These are phyloP conservation scores for Argyra leucocephala DNA, from an alignment of 2,888 invertebrate species.

Conservation along the genomic window DNA sequence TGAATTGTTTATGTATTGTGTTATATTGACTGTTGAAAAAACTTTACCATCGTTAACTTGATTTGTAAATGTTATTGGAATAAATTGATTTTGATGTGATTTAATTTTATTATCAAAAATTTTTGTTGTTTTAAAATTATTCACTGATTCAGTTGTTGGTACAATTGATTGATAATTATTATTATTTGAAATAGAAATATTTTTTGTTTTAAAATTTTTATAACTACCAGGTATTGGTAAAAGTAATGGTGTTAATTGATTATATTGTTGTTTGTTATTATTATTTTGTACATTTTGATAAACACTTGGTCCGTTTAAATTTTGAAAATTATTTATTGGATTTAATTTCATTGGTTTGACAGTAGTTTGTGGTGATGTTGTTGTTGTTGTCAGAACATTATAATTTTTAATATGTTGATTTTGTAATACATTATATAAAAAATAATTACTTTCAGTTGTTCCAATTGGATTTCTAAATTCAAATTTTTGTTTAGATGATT, in stretches of 20 bases:
- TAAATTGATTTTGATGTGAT: background rate
- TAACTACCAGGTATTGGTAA: background rate
- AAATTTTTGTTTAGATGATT: conserved; percentile 27
- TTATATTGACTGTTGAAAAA: background rate
- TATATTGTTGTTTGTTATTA: background rate
- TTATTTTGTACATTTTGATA: conserved; percentile 18
- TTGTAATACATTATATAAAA: conserved; percentile 39
- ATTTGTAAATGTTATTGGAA: background rate
- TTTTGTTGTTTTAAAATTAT: background rate
- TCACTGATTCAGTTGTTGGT: background rate
- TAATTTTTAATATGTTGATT: conserved; percentile 41
- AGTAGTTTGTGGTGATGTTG: conserved; percentile 17
- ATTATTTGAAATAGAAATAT: background rate
- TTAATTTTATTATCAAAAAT: background rate
- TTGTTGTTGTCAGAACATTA: conserved; percentile 29
- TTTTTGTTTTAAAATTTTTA: background rate
- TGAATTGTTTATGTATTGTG: conserved; percentile 9
- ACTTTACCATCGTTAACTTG: background rate
- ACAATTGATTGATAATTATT: background rate
- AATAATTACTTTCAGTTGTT: conserved; percentile 40
- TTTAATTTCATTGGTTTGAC: conserved; percentile 18
- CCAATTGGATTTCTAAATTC: conserved; percentile 26
- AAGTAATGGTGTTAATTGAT: background rate
- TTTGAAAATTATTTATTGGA: conserved; percentile 31
- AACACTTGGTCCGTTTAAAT: conserved; percentile 34